phyloP scores from a whole-genome alignment of 2,888 invertebrate genomes.

The Brenthis ino region DNA sequence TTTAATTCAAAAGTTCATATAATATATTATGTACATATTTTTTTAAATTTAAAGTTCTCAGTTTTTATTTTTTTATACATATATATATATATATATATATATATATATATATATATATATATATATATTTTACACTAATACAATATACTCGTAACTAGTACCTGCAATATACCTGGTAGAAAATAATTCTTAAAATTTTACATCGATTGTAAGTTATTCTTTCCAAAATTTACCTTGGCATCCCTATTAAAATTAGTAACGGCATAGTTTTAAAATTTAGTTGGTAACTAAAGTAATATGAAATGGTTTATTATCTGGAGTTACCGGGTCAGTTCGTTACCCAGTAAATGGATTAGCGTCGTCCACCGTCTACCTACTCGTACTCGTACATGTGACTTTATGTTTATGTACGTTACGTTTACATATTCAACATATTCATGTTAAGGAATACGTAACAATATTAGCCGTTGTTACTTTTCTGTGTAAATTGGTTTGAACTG shows the following conservation, averaged over 20 bases:
- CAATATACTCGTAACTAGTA: too few relatives aligned
- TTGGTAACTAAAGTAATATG: slow-evolving; percentile 45
- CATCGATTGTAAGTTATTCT: too few relatives aligned
- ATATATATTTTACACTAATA: too few relatives aligned
- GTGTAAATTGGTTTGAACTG: slow-evolving; percentile 9
- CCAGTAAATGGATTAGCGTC: slow-evolving; percentile 68
- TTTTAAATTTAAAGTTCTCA: too few relatives aligned
- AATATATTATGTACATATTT: too few relatives aligned
- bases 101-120: too few relatives aligned
- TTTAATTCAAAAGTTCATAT: too few relatives aligned
- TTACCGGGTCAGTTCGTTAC: slow-evolving; percentile 66
- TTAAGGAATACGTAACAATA: slow-evolving; percentile 19
- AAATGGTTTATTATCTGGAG: slow-evolving; percentile 59
- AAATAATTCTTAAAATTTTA: too few relatives aligned
- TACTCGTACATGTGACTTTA: slow-evolving; percentile 18
- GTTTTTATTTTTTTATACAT: too few relatives aligned
- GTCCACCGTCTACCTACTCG: slow-evolving; percentile 22
- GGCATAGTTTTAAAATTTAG: slow-evolving; percentile 13
- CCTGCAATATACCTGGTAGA: too few relatives aligned
- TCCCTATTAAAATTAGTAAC: not conserved
- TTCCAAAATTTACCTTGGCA: not conserved
- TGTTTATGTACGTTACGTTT: slow-evolving; percentile 16
- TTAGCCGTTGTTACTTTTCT: slow-evolving; percentile 13
- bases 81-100: too few relatives aligned
- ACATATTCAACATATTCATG: slow-evolving; percentile 11